Conservation (phyloP, 2,888 invertebrate species). For the Furcula furcula region DNA sequence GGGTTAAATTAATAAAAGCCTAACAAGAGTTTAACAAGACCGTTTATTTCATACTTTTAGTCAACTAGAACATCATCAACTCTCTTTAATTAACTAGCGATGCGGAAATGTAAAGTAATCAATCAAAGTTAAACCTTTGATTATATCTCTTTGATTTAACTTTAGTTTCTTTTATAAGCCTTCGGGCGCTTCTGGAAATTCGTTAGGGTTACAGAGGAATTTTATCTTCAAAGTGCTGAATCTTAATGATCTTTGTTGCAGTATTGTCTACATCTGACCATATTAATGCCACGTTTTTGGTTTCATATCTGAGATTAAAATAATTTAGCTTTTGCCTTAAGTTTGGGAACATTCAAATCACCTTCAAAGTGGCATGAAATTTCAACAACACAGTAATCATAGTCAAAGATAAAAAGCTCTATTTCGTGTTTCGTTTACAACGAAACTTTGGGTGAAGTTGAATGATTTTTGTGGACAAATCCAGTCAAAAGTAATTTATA, state of each 20-base stretch:
- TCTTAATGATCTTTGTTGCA: too few species aligned
- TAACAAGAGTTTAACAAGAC: not conserved
- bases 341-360: too few species aligned
- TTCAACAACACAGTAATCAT: too few species aligned
- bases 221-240: constrained; percentile 1
- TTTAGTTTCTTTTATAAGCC: constrained; percentile 17
- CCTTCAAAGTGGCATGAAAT: too few species aligned
- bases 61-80: constrained; percentile 1
- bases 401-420: too few species aligned
- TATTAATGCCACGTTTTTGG: too few species aligned
- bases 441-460: constrained; percentile 20
- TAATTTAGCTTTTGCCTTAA: too few species aligned
- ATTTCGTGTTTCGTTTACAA: not conserved
- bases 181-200: constrained; percentile 10
- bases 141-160: constrained; percentile 24
- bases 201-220: constrained; percentile 2
- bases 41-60: not conserved
- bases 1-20: not conserved
- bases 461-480: constrained; percentile 33
- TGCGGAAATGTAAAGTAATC: constrained; percentile 31
- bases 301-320: too few species aligned
- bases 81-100: constrained; percentile 21
- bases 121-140: constrained; percentile 39
- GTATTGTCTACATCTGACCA: too few species aligned
- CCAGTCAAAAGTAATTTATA: constrained; percentile 26